These are phyloP conservation scores for Metacarcinus magister DNA, from an alignment of 2,888 invertebrate species.

Conservation along the genomic window DNA sequence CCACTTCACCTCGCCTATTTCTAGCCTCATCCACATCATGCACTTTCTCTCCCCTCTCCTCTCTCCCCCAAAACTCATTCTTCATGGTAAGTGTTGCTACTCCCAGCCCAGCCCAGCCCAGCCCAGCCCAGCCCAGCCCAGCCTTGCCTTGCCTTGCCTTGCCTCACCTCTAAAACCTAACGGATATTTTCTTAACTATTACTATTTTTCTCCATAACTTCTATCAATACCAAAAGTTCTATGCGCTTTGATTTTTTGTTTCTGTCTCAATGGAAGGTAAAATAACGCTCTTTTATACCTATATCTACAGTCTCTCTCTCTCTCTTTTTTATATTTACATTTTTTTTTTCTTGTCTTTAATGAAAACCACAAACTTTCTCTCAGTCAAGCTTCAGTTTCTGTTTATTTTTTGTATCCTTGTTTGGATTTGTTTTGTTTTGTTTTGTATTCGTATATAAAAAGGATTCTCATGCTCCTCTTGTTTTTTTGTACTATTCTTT, in stretches of 20 bases:
- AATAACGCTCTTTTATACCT: no score
- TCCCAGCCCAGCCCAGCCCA: neutral
- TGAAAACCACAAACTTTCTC: neutral
- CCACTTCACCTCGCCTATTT: conserved; percentile 13
- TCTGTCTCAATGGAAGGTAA: no score
- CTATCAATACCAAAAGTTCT: no score
- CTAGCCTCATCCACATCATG: neutral
- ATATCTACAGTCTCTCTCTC: neutral
- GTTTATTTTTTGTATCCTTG: neutral
- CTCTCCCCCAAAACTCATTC: neutral
- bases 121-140: neutral
- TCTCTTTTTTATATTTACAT: neutral
- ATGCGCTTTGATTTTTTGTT: no score
- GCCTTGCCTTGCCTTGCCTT: neutral
- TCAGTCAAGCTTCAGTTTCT: neutral
- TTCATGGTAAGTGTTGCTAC: neutral
- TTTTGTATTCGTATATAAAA: neutral
- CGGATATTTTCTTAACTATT: no score
- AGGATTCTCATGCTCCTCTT: neutral
- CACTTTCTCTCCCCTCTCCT: neutral
- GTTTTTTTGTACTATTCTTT: neutral
- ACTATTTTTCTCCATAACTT: no score
- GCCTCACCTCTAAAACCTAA: neutral
- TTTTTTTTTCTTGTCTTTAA: neutral
- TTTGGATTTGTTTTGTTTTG: neutral